Evolutionary conservation across 2,113 vertebrate genomes (phyloP).

Genomic region (Thryonomys swinderianus): DNA sequence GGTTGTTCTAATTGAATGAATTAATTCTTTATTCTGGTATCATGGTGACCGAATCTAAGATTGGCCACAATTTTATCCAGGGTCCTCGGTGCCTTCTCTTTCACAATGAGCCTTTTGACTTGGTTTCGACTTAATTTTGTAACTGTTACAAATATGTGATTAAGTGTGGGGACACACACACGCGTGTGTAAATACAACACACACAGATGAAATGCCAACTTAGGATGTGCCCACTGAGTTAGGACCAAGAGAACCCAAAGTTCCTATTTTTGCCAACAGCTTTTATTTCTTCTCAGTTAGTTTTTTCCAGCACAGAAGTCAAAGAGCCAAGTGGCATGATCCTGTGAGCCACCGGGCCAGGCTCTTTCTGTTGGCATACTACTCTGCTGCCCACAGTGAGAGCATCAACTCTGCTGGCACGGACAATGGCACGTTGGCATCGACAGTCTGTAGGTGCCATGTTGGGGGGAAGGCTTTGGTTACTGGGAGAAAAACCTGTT

Average conservation of each 20-base stretch:
- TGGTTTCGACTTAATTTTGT: neutral
- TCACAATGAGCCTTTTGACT: neutral
- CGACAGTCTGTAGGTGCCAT: neutral
- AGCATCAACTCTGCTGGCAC: constrained; percentile 4
- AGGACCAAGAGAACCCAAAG: constrained; percentile 34
- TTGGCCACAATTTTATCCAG: neutral
- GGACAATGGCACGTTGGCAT: constrained; percentile 4
- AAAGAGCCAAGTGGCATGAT: constrained; percentile 41
- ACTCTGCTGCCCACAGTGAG: neutral
- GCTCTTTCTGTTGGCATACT: neutral
- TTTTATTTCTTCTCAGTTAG: constrained; percentile 15
- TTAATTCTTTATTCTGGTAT: constrained; percentile 53
- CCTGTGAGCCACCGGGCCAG: constrained; percentile 57
- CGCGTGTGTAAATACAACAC: neutral
- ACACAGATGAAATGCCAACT: neutral
- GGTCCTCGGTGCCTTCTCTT: neutral
- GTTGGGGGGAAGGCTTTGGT: constrained; percentile 36
- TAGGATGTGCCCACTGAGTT: neutral
- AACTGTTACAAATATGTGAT: constrained; percentile 16
- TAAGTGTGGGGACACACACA: neutral
- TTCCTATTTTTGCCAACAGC: constrained; percentile 23
- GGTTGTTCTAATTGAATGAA: constrained; percentile 57
- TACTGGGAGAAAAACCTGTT: constrained; percentile 65
- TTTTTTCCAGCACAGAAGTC: neutral
- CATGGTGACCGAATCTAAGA: neutral